Evolutionary conservation across 2,888 invertebrate species (phyloP), one percentile per base, ranked within the genome.

Genomic region (Agonopterix heracliana): DNA sequence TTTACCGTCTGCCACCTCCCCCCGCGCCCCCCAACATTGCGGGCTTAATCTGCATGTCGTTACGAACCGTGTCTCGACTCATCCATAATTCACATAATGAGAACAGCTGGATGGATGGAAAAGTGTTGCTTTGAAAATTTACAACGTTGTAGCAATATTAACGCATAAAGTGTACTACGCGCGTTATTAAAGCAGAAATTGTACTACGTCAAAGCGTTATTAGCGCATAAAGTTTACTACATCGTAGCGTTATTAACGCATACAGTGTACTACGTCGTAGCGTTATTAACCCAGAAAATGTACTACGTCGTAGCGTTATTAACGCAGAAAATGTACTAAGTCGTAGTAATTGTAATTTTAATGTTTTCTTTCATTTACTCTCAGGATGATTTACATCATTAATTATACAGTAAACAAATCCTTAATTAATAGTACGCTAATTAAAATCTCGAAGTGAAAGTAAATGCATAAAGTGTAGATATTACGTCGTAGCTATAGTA

Each of bases 1-100:
- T 38, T 65, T 67, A 53, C 26, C 51, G 54, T 57, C 58, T 64
- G 60, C 45, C 42, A 49, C 44, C 51, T 51, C 47, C 52, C 46
- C 41, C 52, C 56, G 60, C 68, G 46, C 38, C 52, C 55, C 61
- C 57, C 66, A 68, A 71, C 71, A 73, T 70, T 73, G 74, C 71
- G 68, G 66, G 68, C 75, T 72, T 81, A 85, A 83, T 86, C 82
- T 85, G 81, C 81, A 83, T 83, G 78, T 81, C 80, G 79, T 83
- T 82, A 81, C 71, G 67, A 71, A 62, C 66, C 72, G 65, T 65
- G 78, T 76, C 80, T 72, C 74, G 68, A 69, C 80, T 83, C 85
- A 81, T 85, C 78, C 83, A 86, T 86, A 85, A 85, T 86, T 84
- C 80, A 85, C 71, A 67, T 83, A 83, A 86, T 84, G 78, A 84